phyloP scores from a whole-genome alignment of 2,113 vertebrate genomes.

The Cebus imitator region DNA sequence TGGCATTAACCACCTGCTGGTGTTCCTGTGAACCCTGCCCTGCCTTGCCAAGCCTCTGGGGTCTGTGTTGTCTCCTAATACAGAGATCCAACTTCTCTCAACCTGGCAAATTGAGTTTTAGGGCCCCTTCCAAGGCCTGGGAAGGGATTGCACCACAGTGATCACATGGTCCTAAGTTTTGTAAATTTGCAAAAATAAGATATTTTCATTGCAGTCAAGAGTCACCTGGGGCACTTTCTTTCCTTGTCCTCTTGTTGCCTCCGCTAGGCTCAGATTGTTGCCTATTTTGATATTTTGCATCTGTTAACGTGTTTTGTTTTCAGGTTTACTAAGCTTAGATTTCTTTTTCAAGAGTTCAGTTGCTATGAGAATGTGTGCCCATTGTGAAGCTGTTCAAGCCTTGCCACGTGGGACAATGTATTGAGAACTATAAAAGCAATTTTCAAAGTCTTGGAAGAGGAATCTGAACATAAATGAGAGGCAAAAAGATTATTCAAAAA shows the following conservation, averaged over 20 bases:
- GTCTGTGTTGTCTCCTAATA: neutral
- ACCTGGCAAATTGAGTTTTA: neutral
- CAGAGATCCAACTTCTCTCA: neutral
- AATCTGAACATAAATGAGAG: neutral
- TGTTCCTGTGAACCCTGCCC: neutral
- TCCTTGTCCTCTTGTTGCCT: neutral
- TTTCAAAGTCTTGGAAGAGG: constrained; percentile 11
- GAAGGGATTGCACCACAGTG: neutral
- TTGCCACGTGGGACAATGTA: neutral
- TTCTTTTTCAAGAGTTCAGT: neutral
- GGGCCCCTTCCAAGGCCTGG: neutral
- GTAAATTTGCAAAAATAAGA: neutral
- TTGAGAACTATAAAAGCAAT: neutral
- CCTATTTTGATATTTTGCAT: neutral
- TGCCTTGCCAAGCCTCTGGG: neutral
- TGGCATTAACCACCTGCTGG: neutral
- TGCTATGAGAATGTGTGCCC: neutral
- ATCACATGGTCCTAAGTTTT: neutral
- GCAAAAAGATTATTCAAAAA: neutral
- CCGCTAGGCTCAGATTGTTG: neutral
- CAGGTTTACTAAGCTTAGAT: neutral
- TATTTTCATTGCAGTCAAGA: no score
- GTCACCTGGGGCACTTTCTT: neutral
- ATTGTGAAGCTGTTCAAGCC: neutral
- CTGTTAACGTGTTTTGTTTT: neutral